These are phyloP conservation scores for Pterocles gutturalis DNA, from an alignment of 2,113 vertebrate genomes.

Conservation along the genomic window DNA sequence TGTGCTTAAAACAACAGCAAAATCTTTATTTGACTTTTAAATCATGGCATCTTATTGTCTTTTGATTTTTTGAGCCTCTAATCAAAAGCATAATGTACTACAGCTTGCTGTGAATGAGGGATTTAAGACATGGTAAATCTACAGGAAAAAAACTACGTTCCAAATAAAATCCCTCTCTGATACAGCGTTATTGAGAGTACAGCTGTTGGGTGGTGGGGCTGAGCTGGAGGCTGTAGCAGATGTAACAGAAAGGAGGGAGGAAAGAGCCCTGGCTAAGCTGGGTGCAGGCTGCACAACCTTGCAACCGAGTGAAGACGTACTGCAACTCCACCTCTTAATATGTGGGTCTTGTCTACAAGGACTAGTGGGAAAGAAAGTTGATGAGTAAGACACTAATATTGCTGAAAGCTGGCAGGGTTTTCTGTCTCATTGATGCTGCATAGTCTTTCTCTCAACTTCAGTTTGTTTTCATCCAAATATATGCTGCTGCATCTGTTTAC, in stretches of 20 bases:
- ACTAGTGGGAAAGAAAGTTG: not conserved
- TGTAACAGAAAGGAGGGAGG: not conserved
- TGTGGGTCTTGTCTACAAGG: not conserved
- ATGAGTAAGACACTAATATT: not conserved
- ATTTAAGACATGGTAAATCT: not conserved
- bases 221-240: not conserved
- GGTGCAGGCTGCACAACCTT: not conserved
- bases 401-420: not conserved
- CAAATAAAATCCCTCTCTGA: not conserved
- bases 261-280: not conserved
- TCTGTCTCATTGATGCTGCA: not conserved
- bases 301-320: not conserved
- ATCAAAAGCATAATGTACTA: not conserved
- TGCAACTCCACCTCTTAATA: not conserved
- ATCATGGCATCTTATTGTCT: conserved; percentile 13
- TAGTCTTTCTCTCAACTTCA: not conserved
- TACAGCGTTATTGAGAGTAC: not conserved
- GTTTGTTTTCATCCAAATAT: conserved; percentile 23
- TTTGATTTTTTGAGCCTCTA: not conserved
- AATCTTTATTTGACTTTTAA: conserved; percentile 62
- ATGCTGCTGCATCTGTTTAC: conserved; percentile 39
- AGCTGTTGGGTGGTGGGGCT: not conserved
- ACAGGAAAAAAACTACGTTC: not conserved
- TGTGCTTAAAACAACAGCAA: conserved; percentile 41
- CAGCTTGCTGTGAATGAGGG: fast-evolving